A percentile compares a stretch with the other conserved stretches of the same genome.
These are phyloP conservation scores for Knipowitschia caucasica DNA, from an alignment of 2,797 vertebrate genomes.

Conservation along the genomic window DNA sequence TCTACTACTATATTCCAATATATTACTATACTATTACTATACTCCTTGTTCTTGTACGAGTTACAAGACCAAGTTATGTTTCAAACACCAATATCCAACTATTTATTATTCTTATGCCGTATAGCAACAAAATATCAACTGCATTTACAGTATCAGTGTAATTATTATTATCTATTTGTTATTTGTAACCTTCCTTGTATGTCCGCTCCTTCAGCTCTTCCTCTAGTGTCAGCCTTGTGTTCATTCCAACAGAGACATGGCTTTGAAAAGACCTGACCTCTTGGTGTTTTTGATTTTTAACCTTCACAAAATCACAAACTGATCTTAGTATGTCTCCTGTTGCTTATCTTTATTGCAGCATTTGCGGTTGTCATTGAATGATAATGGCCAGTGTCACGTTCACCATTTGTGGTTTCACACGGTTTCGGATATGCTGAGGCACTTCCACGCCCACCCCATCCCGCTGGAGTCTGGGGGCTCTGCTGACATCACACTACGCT, in stretches of 20 bases:
- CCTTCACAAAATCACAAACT: background rate
- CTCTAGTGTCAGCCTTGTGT: constrained; percentile 54
- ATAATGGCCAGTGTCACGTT: constrained; percentile 93
- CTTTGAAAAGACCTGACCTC: constrained; percentile 46
- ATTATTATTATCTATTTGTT: no score
- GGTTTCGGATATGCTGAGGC: constrained; percentile 92
- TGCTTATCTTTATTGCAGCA: constrained; percentile 73
- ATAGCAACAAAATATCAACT: no score
- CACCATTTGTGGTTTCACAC: constrained; percentile 99
- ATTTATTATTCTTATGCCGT: constrained; percentile 5
- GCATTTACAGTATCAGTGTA: no score
- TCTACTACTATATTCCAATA: no score
- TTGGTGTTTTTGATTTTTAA: constrained; percentile 10
- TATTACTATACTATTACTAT: background rate
- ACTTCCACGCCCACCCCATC: constrained; percentile 95
- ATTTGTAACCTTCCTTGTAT: constrained; percentile 45
- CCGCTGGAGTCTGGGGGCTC: constrained; percentile 94
- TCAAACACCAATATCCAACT: background rate
- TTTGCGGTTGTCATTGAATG: constrained; percentile 92
- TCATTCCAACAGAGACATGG: constrained; percentile 34
- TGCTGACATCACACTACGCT: constrained; percentile 92
- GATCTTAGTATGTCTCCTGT: background rate
- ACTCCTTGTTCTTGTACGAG: no score
- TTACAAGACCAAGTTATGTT: background rate
- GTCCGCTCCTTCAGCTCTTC: constrained; percentile 51